A percentile compares a stretch with the other conserved stretches of the same genome.
Evolutionary conservation across 1,140 invertebrate genomes (phyloP).

Genomic region (Neodiprion lecontei): DNA sequence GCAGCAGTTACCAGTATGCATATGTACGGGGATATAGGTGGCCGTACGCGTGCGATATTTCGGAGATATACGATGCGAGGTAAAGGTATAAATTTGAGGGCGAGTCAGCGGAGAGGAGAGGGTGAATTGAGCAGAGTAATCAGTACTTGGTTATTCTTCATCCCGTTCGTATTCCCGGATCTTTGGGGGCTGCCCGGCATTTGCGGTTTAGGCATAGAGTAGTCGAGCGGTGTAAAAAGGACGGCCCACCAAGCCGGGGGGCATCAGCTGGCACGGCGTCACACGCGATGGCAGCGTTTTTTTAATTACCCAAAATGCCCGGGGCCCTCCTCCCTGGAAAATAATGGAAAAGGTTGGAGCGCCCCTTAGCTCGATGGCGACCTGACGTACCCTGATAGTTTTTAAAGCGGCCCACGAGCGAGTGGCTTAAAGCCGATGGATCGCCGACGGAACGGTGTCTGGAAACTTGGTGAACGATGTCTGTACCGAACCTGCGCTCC

Average conservation of each 20-base stretch:
- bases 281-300: slow-evolving; percentile 27
- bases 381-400: no score
- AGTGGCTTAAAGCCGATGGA: no score
- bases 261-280: slow-evolving; percentile 25
- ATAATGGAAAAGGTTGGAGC: no score
- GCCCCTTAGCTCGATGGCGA: no score
- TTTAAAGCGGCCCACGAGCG: no score
- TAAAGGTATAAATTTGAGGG: no score
- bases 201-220: not conserved
- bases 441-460: no score
- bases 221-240: not conserved
- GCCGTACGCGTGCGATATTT: not conserved
- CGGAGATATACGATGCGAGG: not conserved
- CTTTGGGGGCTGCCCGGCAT: not conserved
- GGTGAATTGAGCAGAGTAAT: not conserved
- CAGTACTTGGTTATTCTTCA: not conserved
- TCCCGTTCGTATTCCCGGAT: not conserved
- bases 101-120: no score
- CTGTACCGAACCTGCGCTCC: no score
- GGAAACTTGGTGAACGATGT: no score
- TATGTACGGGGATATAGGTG: no score
- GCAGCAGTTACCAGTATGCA: no score
- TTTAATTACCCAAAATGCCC: slow-evolving; percentile 36
- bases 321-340: slow-evolving; percentile 1
- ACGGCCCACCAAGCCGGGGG: not conserved